Base-by-base conservation (phyloP, 2,888 invertebrate genomes). In the Hemaris fuciformis region DNA sequence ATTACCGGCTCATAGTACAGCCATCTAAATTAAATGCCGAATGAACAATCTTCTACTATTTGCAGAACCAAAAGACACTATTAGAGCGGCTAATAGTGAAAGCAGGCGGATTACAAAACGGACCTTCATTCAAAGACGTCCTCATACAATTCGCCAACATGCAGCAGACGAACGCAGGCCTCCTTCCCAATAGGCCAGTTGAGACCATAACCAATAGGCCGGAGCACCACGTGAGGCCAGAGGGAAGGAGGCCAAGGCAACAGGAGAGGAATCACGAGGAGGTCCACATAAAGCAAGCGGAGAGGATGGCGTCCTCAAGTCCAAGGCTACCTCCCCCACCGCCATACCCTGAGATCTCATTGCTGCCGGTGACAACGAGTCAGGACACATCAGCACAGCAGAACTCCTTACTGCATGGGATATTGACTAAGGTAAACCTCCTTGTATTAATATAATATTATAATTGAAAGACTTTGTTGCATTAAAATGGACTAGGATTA, bases 281-380 rank as follows among this genome's bases (percentile, higher is more conserved):
- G 22, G 48, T 68, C 5, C 81, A 83, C 67, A 74, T n/a, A n/a
- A n/a, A n/a, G n/a, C n/a, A 83, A 61, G 74, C 77, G 0, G 88
- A 88, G 60, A 76, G 89, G 53, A 69, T 86, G 59, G 84, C 89
- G 0, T 84, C 91, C 0, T 82, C 88, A 0, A 86, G 85, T 57
- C 87, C 92, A 7, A 76, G 91, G 23, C 85, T 93, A 60, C 94
- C 94, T 1, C 94, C 95, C 6, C 95, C 95, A 4, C 95, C 94
- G 57, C 95, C 94, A 58, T 96, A 96, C 88, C 96, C 96, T 0
- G 96, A 96, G 85, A 96, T 96, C 56, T 96, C 96, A 1, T 91
- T 96, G 20, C 94, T 96, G 77, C 96, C 96, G 0, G 96, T 96
- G 61, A 89, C 82, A 4, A 87, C 90, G 3, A 71, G 83, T 75